These are phyloP conservation scores for Gallinago media DNA, from an alignment of 2,113 vertebrate species.

Conservation along the genomic window DNA sequence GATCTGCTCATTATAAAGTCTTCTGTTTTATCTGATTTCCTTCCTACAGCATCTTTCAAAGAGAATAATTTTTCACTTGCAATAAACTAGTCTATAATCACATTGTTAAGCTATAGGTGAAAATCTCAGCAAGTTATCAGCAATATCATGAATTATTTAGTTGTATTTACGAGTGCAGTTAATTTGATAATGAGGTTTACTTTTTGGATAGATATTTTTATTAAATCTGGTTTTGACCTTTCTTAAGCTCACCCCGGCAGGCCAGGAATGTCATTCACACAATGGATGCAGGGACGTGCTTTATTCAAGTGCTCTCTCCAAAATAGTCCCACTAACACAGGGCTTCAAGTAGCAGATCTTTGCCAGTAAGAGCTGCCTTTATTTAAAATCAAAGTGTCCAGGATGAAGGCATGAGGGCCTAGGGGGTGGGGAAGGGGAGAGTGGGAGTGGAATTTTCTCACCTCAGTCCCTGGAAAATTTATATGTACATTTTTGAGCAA, in stretches of 20 bases:
- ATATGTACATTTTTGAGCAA: neutral
- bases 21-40: neutral
- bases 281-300: neutral
- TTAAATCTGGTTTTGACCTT: neutral
- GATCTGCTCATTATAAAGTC: neutral
- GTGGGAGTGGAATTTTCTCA: neutral
- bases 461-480: neutral
- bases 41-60: neutral
- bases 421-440: too few relatives aligned
- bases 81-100: neutral
- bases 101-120: neutral
- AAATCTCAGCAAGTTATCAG: neutral
- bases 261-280: neutral
- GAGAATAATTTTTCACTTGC: neutral
- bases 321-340: neutral
- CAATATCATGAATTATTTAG: neutral
- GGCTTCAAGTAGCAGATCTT: neutral
- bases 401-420: neutral
- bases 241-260: neutral
- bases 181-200: neutral
- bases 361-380: neutral
- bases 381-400: neutral
- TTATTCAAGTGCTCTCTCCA: neutral
- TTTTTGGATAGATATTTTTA: neutral
- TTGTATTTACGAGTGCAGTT: neutral